These are phyloP conservation scores for Diadophis punctatus DNA, from an alignment of 2,113 vertebrate species.

Conservation along the genomic window DNA sequence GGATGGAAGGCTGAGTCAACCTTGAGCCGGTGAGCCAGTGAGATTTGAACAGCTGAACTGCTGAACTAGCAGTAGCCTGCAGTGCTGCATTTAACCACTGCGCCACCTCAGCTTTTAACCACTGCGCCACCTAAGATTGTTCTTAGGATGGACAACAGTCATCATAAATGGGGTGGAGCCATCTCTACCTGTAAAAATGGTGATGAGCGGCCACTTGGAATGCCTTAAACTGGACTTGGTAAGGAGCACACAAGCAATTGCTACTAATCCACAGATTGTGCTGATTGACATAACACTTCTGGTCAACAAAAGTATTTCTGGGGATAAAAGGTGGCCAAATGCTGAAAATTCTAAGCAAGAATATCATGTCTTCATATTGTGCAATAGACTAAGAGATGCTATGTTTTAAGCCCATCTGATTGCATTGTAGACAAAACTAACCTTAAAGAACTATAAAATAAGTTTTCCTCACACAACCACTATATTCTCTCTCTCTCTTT, in stretches of 20 bases:
- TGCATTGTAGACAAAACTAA: neutral
- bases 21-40: too few species aligned
- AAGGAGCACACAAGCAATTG: neutral
- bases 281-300: neutral
- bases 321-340: neutral
- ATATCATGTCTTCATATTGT: neutral
- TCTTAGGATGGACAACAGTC: neutral
- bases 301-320: neutral
- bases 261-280: neutral
- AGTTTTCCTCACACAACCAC: neutral
- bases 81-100: too few species aligned
- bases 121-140: too few species aligned
- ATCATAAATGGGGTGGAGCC: neutral
- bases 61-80: too few species aligned
- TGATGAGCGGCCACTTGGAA: neutral
- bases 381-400: too few species aligned
- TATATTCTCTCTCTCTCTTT: neutral
- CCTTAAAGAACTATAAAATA: neutral
- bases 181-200: neutral
- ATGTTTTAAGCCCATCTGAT: neutral
- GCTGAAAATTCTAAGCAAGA: too few species aligned
- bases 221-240: neutral
- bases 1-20: too few species aligned
- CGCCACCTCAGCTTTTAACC: too few species aligned
- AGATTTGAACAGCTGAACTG: too few species aligned